Base-by-base conservation (phyloP, 2,888 invertebrate genomes). In the Sipunculus nudus region DNA sequence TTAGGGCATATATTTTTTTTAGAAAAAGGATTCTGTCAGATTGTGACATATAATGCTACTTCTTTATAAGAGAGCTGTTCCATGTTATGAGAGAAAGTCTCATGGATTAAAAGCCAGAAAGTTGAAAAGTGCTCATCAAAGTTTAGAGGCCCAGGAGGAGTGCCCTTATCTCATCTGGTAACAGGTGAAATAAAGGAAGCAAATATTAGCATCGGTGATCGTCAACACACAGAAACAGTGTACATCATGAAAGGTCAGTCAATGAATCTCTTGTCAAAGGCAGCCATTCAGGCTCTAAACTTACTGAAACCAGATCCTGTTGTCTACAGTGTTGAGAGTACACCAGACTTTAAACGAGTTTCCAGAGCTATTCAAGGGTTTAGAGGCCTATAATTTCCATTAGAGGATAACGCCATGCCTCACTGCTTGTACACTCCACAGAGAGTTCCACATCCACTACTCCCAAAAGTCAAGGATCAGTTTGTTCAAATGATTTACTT, bases 401-500 rank as follows among this genome's bases (percentile, higher is more conserved):
- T 59, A 6, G 67, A 53, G 32, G 54, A 63, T 3, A 69, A 67
- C 2, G 72, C 74, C n/a, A 43, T 28, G 32, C 76, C 78, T 6
- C 70, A 62, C 53, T 69, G 71, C 13, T 55, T 74, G 25, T 59
- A 64, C 21, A 61, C 70, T 4, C 76, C 78, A n/a, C 64, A 79
- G 45, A 55, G 76, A 40, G 69, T 80, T 5, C 72, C 79, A 2
- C 54, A 81, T 16, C 75, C 79, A 3, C 45, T 78, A 23, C 46
- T 73, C 39, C 59, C 70, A 16, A 69, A 73, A 46, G 58, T 82
- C 5, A 71, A 74, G 67, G 16, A 48, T 21, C 75, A 82, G 62
- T 35, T 81, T 29, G 55, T 73, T 23, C 64, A 55, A 52, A 66
- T 79, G 68, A 35, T 57, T 32, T 35, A 56, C n/a, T 25, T 66